Evolutionary conservation across 1,140 invertebrate genomes (phyloP).

Genomic region (Hermetia illucens): DNA sequence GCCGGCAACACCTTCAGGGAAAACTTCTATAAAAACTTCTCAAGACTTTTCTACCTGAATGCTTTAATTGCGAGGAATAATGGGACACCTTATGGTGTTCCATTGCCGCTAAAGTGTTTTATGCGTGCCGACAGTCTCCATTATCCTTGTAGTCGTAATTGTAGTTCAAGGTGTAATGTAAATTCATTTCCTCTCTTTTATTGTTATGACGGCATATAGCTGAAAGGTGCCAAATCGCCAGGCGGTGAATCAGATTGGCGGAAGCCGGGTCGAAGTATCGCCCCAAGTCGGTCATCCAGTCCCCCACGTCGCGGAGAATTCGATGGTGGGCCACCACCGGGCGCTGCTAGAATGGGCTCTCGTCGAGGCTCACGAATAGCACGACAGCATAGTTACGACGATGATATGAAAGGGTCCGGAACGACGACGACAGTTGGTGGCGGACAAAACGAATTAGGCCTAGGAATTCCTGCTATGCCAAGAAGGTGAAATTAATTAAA

Average conservation of each 20-base stretch:
- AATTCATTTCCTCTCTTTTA: too few species aligned
- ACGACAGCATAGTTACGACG: constrained; percentile 66
- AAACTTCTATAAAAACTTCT: too few species aligned
- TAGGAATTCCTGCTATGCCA: constrained; percentile 51
- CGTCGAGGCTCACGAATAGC: constrained; percentile 50
- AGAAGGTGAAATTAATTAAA: constrained; percentile 35
- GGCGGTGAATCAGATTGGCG: constrained; percentile 21
- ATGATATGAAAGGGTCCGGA: constrained; percentile 41
- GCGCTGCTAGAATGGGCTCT: constrained; percentile 29
- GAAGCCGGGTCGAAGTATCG: constrained; percentile 32
- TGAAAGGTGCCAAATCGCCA: constrained; percentile 12
- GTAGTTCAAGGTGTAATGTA: too few species aligned
- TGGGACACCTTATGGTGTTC: too few species aligned
- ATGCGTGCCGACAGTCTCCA: too few species aligned
- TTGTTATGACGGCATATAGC: too few species aligned
- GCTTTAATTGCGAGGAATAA: too few species aligned
- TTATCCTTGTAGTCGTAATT: too few species aligned
- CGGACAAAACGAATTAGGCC: constrained; percentile 28
- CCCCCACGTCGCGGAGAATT: constrained; percentile 29
- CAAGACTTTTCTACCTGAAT: too few species aligned
- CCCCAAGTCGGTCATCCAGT: constrained; percentile 33
- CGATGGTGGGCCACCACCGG: constrained; percentile 20
- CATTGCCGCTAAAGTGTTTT: too few species aligned
- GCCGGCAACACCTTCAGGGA: too few species aligned
- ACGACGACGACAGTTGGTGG: too few species aligned